Base-by-base conservation (phyloP, 1,140 invertebrate genomes). In the Ceratina australensis region DNA sequence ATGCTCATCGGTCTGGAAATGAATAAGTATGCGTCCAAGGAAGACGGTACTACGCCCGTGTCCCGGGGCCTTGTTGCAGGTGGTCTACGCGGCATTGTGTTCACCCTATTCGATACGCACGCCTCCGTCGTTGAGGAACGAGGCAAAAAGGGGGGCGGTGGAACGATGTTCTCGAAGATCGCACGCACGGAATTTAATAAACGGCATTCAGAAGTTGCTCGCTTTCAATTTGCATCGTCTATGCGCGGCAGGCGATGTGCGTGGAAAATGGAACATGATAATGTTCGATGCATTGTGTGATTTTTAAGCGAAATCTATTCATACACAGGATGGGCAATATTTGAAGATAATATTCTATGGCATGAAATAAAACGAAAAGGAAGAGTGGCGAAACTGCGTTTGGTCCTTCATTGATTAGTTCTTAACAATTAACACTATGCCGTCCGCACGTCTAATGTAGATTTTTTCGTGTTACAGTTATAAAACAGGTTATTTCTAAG, bases 1-100 rank as follows among this genome's bases (percentile, higher is more conserved):
- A 67, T 80, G 73, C 65, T 77, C 78, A 64, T 61, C 78, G 78
- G 59, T 69, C 59, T 76, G 73, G 78, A 80, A 80, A 77, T 77
- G 72, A 76, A 77, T 80, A 80, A 80, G 65, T 80, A 68, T 28
- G 65, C 73, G 65, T 69, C 73, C 73, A 80, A 66, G 78, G 60
- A n/a, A 80, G 73, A 59, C n/a, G 65, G n/a, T 20, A 8, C n/a
- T n/a, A n/a, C n/a, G n/a, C 59, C 54, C 26, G 33, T 61, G 59
- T 68, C 73, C 78, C 22, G 20, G 26, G 26, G 47, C 56, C 65
- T 67, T 67, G 69, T 72, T 59, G 69, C 76, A 78, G 69, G 76
- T 78, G 76, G 76, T 61, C 59, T 49, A n/a, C 60, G n/a, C 28
- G 16, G 20, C 50, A 76, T 80, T 80, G 78, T 80, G 49, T 50